These are phyloP conservation scores for Falco peregrinus DNA, from an alignment of 2,797 vertebrate species.

Conservation along the genomic window DNA sequence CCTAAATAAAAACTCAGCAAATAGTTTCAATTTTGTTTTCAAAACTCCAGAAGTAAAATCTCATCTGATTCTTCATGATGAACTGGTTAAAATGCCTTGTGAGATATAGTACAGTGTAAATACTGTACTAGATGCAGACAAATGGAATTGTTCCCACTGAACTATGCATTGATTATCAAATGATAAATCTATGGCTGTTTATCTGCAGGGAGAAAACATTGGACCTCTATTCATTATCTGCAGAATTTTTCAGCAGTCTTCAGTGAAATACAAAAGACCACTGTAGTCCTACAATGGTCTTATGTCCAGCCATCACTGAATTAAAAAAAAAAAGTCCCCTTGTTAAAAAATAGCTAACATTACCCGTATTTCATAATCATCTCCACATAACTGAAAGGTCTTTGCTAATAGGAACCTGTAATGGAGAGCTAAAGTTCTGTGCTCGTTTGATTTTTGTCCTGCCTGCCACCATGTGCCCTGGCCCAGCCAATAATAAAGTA, in stretches of 20 bases:
- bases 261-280: not conserved
- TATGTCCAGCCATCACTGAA: not conserved
- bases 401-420: not conserved
- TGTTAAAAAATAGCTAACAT: conserved; percentile 14
- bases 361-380: not conserved
- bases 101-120: not conserved
- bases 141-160: not conserved
- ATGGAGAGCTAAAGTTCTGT: not conserved
- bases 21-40: not conserved
- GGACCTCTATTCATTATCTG: conserved; percentile 1
- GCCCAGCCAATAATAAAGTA: conserved; percentile 1
- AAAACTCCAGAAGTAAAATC: not conserved
- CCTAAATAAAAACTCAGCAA: not conserved
- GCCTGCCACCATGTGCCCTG: not conserved
- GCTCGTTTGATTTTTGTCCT: not conserved
- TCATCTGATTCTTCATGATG: not conserved
- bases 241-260: conserved; percentile 34
- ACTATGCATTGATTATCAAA: conserved; percentile 15
- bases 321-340: not conserved
- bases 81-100: not conserved
- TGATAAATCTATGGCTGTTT: conserved; percentile 38
- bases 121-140: not conserved
- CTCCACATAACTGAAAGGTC: not conserved
- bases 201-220: conserved; percentile 34
- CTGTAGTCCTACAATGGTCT: not conserved